A percentile compares a stretch with the other conserved stretches of the same genome.
Conservation (phyloP, 2,888 invertebrate species). For the Sthenelais limicola region DNA sequence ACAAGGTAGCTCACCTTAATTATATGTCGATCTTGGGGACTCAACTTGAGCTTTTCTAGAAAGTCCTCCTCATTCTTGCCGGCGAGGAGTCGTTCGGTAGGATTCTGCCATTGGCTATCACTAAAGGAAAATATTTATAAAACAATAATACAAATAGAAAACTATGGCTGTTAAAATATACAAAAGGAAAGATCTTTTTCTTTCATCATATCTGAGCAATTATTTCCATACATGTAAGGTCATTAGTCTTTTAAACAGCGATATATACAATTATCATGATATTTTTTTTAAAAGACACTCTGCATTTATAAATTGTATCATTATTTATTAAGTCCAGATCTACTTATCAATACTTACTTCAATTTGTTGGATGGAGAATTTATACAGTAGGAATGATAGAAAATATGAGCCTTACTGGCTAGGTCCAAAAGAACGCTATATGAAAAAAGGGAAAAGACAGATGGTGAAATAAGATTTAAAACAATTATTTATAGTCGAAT, state of each 20-base stretch:
- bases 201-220: neutral
- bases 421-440: conserved; percentile 66
- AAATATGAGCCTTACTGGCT: conserved; percentile 63
- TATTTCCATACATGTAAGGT: too few relatives aligned
- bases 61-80: conserved; percentile 18
- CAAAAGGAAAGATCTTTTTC: too few relatives aligned
- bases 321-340: neutral
- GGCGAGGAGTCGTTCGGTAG: conserved; percentile 19
- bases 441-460: too few relatives aligned
- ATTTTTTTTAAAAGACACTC: neutral
- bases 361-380: conserved; percentile 22
- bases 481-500: too few relatives aligned
- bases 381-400: conserved; percentile 64
- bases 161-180: neutral
- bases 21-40: conserved; percentile 10
- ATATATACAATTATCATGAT: too few relatives aligned
- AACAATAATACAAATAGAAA: neutral
- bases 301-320: neutral
- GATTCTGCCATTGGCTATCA: conserved; percentile 16
- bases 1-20: conserved; percentile 2
- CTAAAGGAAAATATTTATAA: neutral
- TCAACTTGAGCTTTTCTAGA: conserved; percentile 21
- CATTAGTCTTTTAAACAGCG: too few relatives aligned
- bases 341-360: conserved; percentile 19
- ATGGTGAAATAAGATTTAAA: too few relatives aligned